Evolutionary conservation across 1,140 invertebrate species (phyloP).

Genomic region (Drosophila ohnishii): DNA sequence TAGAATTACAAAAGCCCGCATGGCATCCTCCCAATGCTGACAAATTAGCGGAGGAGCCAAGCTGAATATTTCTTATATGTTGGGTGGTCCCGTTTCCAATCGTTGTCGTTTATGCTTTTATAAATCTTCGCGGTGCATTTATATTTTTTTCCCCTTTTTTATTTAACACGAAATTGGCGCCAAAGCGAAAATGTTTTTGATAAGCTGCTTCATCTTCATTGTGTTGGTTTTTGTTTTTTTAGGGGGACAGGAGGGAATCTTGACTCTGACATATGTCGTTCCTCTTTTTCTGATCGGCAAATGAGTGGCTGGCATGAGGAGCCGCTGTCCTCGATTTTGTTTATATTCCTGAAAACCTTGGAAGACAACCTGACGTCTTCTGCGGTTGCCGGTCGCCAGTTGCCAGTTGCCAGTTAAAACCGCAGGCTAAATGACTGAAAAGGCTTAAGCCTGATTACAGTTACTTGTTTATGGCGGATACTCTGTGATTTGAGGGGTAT

Average conservation of each 20-base stretch:
- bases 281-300: conserved; percentile 29
- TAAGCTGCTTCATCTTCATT: conserved; percentile 52
- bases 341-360: conserved; percentile 18
- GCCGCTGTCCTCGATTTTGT: conserved; percentile 47
- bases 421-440: conserved; percentile 51
- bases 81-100: conserved; percentile 55
- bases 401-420: conserved; percentile 45
- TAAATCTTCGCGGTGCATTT: conserved; percentile 53
- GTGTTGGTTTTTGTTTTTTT: neutral
- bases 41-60: conserved; percentile 57
- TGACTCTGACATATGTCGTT: conserved; percentile 65
- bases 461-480: conserved; percentile 37
- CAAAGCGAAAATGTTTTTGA: conserved; percentile 75
- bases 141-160: neutral
- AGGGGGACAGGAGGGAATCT: neutral
- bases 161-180: conserved; percentile 66
- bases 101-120: conserved; percentile 46
- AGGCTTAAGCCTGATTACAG: conserved; percentile 59
- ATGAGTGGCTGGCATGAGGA: conserved; percentile 48
- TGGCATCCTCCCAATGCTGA: conserved; percentile 48
- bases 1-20: conserved; percentile 68
- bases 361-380: conserved; percentile 49
- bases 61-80: conserved; percentile 46
- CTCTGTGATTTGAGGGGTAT: conserved; percentile 1
- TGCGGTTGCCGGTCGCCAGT: conserved; percentile 40